Conservation (phyloP, 2,113 vertebrate genomes). For the Rissa tridactyla region DNA sequence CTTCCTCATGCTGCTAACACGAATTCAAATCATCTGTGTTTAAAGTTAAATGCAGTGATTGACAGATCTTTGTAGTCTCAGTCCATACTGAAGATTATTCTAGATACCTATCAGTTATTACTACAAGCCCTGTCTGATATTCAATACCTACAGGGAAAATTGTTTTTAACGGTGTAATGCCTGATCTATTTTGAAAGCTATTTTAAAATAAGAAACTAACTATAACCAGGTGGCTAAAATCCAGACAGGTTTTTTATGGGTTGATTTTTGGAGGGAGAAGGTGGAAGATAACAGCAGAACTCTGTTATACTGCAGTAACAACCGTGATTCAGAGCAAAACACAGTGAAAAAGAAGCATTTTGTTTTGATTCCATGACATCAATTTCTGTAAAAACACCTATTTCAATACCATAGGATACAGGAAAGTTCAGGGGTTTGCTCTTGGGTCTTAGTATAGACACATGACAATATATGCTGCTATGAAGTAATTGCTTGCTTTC, state of each 20-base stretch:
- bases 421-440: neutral
- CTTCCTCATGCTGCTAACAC: conserved; percentile 82
- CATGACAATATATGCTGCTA: neutral
- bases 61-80: conserved; percentile 78
- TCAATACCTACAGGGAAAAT: conserved; percentile 81
- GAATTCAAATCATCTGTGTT: conserved; percentile 83
- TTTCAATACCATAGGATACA: neutral
- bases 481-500: neutral
- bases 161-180: conserved; percentile 79
- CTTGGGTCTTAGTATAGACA: neutral
- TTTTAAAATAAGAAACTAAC: conserved; percentile 82
- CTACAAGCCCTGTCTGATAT: conserved; percentile 80
- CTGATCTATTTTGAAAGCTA: conserved; percentile 80
- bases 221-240: conserved; percentile 79
- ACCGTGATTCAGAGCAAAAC: conserved; percentile 5
- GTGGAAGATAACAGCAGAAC: conserved; percentile 20
- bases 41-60: conserved; percentile 79
- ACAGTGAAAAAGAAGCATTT: neutral
- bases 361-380: neutral
- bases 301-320: neutral
- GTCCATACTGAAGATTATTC: conserved; percentile 77
- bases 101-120: conserved; percentile 85
- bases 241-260: conserved; percentile 40
- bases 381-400: neutral
- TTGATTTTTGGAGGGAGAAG: conserved; percentile 2